phyloP scores from a whole-genome alignment of 2,888 invertebrate species.

The Phyllotreta striolata region DNA sequence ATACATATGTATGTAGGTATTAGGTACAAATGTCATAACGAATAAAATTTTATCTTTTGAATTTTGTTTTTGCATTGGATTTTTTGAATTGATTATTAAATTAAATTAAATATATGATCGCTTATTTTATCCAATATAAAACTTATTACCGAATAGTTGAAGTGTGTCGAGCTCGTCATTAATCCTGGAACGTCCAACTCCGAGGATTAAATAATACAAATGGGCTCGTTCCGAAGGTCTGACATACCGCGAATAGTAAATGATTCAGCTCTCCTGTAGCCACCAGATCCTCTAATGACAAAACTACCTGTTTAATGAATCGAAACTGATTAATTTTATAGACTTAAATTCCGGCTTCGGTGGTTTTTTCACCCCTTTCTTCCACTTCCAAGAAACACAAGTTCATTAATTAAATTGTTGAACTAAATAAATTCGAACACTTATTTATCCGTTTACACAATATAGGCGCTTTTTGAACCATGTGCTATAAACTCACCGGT shows the following conservation, averaged over 20 bases:
- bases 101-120: too few species aligned
- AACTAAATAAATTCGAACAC: too few species aligned
- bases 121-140: constrained; percentile 19
- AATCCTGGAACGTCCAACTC: constrained; percentile 11
- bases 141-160: constrained; percentile 12
- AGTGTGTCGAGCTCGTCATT: constrained; percentile 15
- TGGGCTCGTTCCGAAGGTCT: constrained; percentile 22
- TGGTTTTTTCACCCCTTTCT: neutral
- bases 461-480: too few species aligned
- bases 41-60: too few species aligned
- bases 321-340: constrained; percentile 7
- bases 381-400: too few species aligned
- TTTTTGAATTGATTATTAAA: too few species aligned
- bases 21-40: too few species aligned
- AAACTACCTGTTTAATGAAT: constrained; percentile 7
- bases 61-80: too few species aligned
- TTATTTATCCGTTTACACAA: too few species aligned
- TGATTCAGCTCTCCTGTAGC: constrained; percentile 23
- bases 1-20: too few species aligned
- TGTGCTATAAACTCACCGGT: too few species aligned
- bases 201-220: constrained; percentile 32
- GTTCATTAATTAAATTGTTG: too few species aligned
- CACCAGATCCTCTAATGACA: neutral
- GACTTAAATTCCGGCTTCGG: neutral
- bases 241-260: constrained; percentile 28